A percentile compares a stretch with the other conserved stretches of the same genome.
These are phyloP conservation scores for Oplegnathus fasciatus DNA, from an alignment of 2,113 vertebrate species.

Conservation along the genomic window DNA sequence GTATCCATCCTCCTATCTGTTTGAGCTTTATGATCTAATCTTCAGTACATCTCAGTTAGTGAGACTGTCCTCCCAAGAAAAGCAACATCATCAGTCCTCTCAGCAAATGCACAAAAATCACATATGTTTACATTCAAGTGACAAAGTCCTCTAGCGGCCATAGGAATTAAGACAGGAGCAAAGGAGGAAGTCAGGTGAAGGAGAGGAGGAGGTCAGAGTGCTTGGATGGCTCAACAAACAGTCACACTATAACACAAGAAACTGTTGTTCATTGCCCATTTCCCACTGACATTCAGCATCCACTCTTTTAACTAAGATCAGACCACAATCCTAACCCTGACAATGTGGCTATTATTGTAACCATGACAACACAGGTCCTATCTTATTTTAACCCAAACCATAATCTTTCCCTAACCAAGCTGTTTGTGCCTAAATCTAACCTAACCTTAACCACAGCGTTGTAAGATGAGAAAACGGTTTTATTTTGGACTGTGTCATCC, in stretches of 20 bases:
- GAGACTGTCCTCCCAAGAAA: neutral
- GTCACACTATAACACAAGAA: neutral
- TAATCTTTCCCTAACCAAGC: neutral
- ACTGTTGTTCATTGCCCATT: neutral
- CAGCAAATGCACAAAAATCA: neutral
- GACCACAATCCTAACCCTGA: neutral
- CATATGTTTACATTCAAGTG: neutral
- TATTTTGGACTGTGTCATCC: neutral
- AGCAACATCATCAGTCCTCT: neutral
- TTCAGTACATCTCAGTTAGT: conserved; percentile 13
- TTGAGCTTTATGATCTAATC: conserved; percentile 18
- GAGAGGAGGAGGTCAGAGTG: neutral
- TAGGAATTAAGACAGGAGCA: neutral
- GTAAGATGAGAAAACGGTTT: too few species aligned
- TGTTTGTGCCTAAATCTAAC: neutral
- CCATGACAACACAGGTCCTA: neutral
- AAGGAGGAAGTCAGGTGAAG: neutral
- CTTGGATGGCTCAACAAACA: neutral
- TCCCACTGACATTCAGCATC: neutral
- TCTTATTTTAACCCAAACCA: too few species aligned
- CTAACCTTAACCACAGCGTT: neutral
- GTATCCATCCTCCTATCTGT: conserved; percentile 1
- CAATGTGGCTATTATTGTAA: neutral
- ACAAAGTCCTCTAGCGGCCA: neutral
- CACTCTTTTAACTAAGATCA: neutral